These are phyloP conservation scores for Rhysida immarginata DNA, from an alignment of 1,140 invertebrate species.

Conservation along the genomic window DNA sequence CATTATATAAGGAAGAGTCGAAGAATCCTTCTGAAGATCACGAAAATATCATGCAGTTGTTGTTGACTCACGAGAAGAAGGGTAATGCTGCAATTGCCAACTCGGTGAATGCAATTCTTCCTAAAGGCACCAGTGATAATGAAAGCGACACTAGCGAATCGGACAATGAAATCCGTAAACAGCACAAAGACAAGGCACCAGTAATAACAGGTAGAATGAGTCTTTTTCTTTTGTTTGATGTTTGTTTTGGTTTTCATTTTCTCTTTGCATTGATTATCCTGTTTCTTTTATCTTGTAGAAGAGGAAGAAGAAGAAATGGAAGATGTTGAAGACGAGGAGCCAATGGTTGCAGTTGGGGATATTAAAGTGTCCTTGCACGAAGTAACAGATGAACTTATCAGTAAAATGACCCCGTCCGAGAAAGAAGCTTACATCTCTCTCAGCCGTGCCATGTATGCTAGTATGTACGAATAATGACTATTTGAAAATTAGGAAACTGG, in stretches of 20 bases:
- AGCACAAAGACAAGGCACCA: too few species aligned
- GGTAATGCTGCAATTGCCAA: slow-evolving; percentile 30
- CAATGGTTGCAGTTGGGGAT: slow-evolving; percentile 64
- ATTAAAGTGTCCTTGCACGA: slow-evolving; percentile 60
- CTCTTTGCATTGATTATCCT: neutral
- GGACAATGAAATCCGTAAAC: slow-evolving; percentile 14
- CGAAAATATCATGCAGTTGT: slow-evolving; percentile 80
- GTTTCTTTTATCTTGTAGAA: slow-evolving; percentile 13
- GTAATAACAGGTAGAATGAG: too few species aligned
- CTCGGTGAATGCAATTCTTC: slow-evolving; percentile 15
- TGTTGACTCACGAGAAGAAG: slow-evolving; percentile 76
- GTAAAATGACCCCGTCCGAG: slow-evolving; percentile 77
- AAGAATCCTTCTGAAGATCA: too few species aligned
- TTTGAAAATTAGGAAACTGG: too few species aligned
- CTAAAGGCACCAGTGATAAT: slow-evolving; percentile 37
- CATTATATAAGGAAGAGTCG: too few species aligned
- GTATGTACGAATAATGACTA: slow-evolving; percentile 33
- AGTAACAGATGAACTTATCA: slow-evolving; percentile 67
- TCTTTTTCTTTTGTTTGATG: too few species aligned
- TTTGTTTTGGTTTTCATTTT: slow-evolving; percentile 36
- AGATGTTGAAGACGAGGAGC: slow-evolving; percentile 69
- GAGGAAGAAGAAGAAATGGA: slow-evolving; percentile 48
- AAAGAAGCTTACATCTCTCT: slow-evolving; percentile 88
- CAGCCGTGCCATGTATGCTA: slow-evolving; percentile 73
- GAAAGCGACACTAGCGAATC: slow-evolving; percentile 56